phyloP scores from a whole-genome alignment of 2,797 vertebrate genomes.

The Buphagus erythrorhynchus region DNA sequence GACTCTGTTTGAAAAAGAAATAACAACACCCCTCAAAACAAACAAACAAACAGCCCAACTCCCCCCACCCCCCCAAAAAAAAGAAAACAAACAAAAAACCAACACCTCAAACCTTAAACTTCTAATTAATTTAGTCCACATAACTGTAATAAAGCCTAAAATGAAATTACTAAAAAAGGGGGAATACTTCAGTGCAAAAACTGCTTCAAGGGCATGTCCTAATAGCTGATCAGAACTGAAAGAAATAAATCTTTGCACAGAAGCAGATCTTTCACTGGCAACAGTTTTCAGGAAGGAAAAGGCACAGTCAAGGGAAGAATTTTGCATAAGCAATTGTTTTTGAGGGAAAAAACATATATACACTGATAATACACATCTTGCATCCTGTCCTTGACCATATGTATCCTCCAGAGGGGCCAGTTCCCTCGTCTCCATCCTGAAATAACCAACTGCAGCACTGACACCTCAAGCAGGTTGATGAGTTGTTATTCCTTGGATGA shows the following conservation, averaged over 20 bases:
- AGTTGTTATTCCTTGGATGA: not conserved
- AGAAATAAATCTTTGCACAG: not conserved
- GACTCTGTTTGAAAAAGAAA: not conserved
- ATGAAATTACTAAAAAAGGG: not conserved
- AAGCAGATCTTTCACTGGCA: not conserved
- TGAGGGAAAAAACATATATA: not conserved
- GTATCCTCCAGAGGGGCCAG: fast-evolving
- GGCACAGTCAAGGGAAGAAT: not conserved
- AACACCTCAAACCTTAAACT: not conserved
- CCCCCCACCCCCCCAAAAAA: not conserved
- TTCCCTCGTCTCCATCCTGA: not conserved
- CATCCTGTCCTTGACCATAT: not conserved
- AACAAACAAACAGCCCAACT: no score
- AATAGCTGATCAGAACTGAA: not conserved
- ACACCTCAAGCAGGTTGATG: not conserved
- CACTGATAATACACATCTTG: not conserved
- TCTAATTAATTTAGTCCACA: not conserved
- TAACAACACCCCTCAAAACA: not conserved
- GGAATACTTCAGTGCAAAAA: not conserved
- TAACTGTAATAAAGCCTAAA: not conserved
- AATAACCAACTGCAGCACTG: not conserved
- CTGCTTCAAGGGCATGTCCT: not conserved
- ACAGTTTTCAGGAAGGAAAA: constrained; percentile 27
- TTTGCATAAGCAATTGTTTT: not conserved
- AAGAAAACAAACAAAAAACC: not conserved